phyloP scores from a whole-genome alignment of 2,797 vertebrate species.

The Anabas testudineus region DNA sequence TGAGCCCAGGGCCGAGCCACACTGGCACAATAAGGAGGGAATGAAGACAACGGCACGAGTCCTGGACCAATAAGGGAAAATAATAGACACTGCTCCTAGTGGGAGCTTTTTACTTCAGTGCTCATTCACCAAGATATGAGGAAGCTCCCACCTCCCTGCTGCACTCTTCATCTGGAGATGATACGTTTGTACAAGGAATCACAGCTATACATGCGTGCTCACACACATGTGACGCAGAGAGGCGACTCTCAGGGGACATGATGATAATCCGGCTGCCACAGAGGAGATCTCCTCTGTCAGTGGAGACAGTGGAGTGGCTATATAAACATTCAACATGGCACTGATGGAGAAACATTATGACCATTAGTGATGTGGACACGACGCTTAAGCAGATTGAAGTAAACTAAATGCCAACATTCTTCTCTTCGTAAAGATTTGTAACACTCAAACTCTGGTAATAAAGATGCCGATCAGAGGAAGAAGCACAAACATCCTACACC shows the following conservation, averaged over 20 bases:
- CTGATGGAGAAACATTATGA: neutral
- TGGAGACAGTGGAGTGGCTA: neutral
- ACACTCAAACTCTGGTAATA: constrained; percentile 10
- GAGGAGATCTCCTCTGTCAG: constrained; percentile 15
- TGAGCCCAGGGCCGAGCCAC: constrained; percentile 60
- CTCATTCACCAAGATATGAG: constrained; percentile 45
- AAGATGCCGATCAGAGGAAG: neutral
- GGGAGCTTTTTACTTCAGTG: constrained; percentile 60
- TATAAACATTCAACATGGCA: neutral
- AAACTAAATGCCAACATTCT: neutral
- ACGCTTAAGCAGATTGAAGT: neutral
- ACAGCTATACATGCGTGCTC: neutral
- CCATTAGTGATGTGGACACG: neutral
- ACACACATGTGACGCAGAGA: constrained; percentile 1
- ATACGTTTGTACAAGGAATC: constrained; percentile 10
- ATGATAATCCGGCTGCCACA: constrained; percentile 11
- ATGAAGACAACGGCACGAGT: constrained; percentile 60
- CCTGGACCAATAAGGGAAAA: constrained; percentile 42
- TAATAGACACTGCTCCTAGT: constrained; percentile 43
- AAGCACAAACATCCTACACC: constrained; percentile 10
- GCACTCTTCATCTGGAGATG: constrained; percentile 18
- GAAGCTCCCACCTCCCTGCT: constrained; percentile 26
- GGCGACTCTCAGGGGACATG: constrained; percentile 17
- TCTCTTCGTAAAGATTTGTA: neutral
- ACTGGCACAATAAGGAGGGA: constrained; percentile 53